Evolutionary conservation across 2,888 invertebrate genomes (phyloP), one percentile per base, ranked within the genome.

Genomic region (Seladonia tumulorum): DNA sequence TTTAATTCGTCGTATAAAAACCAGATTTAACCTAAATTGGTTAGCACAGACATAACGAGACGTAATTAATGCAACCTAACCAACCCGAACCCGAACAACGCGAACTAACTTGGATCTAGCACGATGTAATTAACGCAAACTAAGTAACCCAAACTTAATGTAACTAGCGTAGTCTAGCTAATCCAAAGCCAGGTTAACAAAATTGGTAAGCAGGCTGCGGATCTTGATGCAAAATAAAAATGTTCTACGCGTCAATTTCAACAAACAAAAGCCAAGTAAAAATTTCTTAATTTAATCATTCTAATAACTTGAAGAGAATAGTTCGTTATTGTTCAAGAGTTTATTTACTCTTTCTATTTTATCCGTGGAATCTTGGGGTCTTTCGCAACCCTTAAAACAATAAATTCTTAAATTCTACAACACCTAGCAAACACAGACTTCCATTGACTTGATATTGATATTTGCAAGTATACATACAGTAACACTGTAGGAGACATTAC

Each of bases 91-190:
- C 63, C 7, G 63, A 63, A 63, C 63, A 63, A 35, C 63, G 63
- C 35, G 18, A 63, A 63, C 63, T 63, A 35, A 29, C 29, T 63
- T 63, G 29, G 7, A 63, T 35, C 29, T 8, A 63, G 35, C 63
- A 63, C 29, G 35, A 29, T 18, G 29, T 63, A 63, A 63, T 63
- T 63, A 29, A 35, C 63, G 63, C 18, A 42, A 73, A 72, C 14
- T 72, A 12, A 35, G 72, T 66, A 82, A 73, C 66, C 72, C 29
- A 16, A 63, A 63, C 63, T 35, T 63, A 29, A 63, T 18, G 35
- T 29, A 63, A 35, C 29, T 35, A 63, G 8, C 29, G 18, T 7
- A 29, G n/a, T 14, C 29, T 63, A 29, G 63, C 29, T 63, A 18
- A 29, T 63, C 14, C 63, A 16, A 63, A 8, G 7, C 18, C 18